phyloP scores from a whole-genome alignment of 1,140 invertebrate genomes.

The Pinna nobilis region DNA sequence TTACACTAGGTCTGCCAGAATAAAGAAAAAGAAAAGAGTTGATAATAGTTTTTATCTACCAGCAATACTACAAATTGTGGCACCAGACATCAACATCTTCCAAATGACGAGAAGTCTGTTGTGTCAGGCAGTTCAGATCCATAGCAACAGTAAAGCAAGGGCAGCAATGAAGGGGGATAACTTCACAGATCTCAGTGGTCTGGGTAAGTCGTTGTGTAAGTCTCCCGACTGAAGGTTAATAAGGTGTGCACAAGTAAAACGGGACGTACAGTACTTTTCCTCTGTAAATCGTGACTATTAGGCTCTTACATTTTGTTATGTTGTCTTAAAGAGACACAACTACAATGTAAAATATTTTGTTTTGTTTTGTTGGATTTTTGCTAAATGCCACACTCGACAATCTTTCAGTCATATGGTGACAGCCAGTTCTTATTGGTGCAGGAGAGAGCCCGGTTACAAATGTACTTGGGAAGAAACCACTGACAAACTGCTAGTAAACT shows the following conservation, averaged over 20 bases:
- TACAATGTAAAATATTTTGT: too few species aligned
- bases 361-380: too few species aligned
- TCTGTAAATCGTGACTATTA: neutral
- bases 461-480: too few species aligned
- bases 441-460: too few species aligned
- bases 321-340: too few species aligned
- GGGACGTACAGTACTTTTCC: neutral
- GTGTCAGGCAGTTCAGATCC: conserved; percentile 39
- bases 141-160: conserved; percentile 45
- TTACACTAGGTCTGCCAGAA: neutral
- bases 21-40: neutral
- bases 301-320: neutral
- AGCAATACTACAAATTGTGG: conserved; percentile 34
- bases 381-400: too few species aligned
- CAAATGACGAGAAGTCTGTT: conserved; percentile 36
- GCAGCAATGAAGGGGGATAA: conserved; percentile 20
- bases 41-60: conserved; percentile 26
- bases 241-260: neutral
- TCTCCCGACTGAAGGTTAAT: neutral
- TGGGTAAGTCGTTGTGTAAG: conserved; percentile 21
- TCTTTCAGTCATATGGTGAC: too few species aligned
- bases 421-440: too few species aligned
- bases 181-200: conserved; percentile 30
- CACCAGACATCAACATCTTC: conserved; percentile 19
- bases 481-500: too few species aligned